A percentile compares a stretch with the other conserved stretches of the same genome.
Evolutionary conservation across 2,888 invertebrate species (phyloP).

Genomic region (Ochlodes sylvanus): DNA sequence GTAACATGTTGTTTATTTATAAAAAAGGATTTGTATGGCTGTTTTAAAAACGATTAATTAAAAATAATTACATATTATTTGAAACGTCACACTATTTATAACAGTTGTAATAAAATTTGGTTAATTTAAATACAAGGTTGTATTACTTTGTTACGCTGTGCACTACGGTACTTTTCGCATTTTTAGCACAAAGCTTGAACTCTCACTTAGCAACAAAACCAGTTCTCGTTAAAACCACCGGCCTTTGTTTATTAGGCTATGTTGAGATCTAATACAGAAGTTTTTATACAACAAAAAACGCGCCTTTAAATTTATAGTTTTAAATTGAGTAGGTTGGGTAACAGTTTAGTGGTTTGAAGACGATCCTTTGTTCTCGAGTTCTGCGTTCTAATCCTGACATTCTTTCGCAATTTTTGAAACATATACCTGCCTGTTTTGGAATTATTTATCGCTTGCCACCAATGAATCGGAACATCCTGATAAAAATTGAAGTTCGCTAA

Average conservation of each 20-base stretch:
- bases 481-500: too few species aligned
- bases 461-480: too few species aligned
- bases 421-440: too few species aligned
- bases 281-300: conserved; percentile 1
- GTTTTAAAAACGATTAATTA: too few species aligned
- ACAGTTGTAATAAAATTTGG: not conserved
- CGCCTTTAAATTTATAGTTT: not conserved
- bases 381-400: too few species aligned
- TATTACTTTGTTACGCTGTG: not conserved
- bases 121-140: not conserved
- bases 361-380: not conserved
- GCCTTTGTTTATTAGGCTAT: conserved; percentile 20
- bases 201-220: conserved; percentile 24
- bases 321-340: not conserved
- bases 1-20: too few species aligned
- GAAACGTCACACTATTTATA: too few species aligned
- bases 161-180: conserved; percentile 10
- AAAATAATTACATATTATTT: too few species aligned
- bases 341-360: not conserved
- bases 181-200: conserved; percentile 15
- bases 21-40: too few species aligned
- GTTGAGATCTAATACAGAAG: not conserved
- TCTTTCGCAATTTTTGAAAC: too few species aligned
- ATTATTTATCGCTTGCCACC: too few species aligned
- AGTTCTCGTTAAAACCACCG: conserved; percentile 19